These are phyloP conservation scores for Drosophila borealis DNA, from an alignment of 2,888 invertebrate genomes.

Conservation along the genomic window DNA sequence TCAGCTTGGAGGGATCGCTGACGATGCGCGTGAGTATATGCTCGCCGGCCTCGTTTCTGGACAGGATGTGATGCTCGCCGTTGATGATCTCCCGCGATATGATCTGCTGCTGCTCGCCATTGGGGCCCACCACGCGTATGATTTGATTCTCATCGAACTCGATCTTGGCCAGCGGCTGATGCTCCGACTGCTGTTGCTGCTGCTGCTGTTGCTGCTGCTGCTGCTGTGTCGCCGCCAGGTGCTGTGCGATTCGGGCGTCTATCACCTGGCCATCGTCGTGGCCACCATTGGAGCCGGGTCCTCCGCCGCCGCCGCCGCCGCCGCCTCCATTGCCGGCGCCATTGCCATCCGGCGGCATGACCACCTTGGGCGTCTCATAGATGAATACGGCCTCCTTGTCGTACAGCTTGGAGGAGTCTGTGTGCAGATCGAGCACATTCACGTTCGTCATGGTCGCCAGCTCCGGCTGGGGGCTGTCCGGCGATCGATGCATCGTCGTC, in stretches of 20 bases:
- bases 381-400: conserved; percentile 85
- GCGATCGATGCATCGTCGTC: conserved; percentile 84
- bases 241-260: conserved; percentile 83
- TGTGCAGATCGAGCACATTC: conserved; percentile 90
- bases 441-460: conserved; percentile 95
- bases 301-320: conserved; percentile 1
- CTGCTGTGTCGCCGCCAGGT: conserved; percentile 38
- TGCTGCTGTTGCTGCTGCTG: conserved; percentile 59
- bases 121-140: conserved; percentile 85
- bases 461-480: conserved; percentile 90
- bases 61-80: conserved; percentile 85
- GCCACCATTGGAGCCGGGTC: conserved; percentile 51
- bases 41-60: conserved; percentile 85
- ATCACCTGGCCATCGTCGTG: conserved; percentile 83
- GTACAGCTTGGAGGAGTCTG: conserved; percentile 83
- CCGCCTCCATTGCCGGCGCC: conserved; percentile 46
- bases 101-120: conserved; percentile 85
- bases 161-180: conserved; percentile 84
- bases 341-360: conserved; percentile 73
- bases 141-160: conserved; percentile 85
- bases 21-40: conserved; percentile 85
- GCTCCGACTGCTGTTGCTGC: conserved; percentile 63
- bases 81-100: conserved; percentile 85
- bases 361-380: conserved; percentile 84
- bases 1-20: conserved; percentile 84